These are phyloP conservation scores for Gasterosteus nipponicus DNA, from an alignment of 2,113 vertebrate species.

Conservation along the genomic window DNA sequence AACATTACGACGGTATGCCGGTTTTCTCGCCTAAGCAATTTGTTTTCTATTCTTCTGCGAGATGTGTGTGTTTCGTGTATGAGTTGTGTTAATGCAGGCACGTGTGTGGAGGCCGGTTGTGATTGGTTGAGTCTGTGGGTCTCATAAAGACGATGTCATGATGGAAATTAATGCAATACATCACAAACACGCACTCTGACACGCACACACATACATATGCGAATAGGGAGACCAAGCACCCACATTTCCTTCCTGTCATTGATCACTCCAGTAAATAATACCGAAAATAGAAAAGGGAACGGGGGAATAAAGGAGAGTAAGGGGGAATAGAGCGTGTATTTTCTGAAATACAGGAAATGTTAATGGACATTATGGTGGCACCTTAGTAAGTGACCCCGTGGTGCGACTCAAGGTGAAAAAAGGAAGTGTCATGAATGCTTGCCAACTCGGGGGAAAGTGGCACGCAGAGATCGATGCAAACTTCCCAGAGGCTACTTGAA, in stretches of 20 bases:
- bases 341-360: slow-evolving; percentile 36
- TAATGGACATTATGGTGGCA: slow-evolving; percentile 40
- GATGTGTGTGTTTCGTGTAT: slow-evolving; percentile 14
- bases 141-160: slow-evolving; percentile 82
- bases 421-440: slow-evolving; percentile 22
- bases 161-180: slow-evolving; percentile 85
- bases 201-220: slow-evolving; percentile 20
- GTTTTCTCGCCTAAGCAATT: slow-evolving; percentile 74
- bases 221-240: slow-evolving; percentile 22
- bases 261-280: slow-evolving; percentile 67
- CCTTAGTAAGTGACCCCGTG: slow-evolving; percentile 32
- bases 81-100: not conserved
- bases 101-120: slow-evolving; percentile 47
- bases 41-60: slow-evolving; percentile 65
- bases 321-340: slow-evolving; percentile 36
- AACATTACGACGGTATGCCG: slow-evolving; percentile 49
- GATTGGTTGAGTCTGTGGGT: slow-evolving; percentile 71
- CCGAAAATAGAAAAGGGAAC: slow-evolving; percentile 41
- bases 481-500: slow-evolving; percentile 19
- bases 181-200: slow-evolving; percentile 71
- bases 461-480: slow-evolving; percentile 32
- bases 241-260: slow-evolving; percentile 34
- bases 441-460: slow-evolving; percentile 28
- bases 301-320: slow-evolving; percentile 28
- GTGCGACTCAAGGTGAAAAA: slow-evolving; percentile 27